Base-by-base conservation (phyloP, 2,888 invertebrate genomes). In the Luperina nickerlii region DNA sequence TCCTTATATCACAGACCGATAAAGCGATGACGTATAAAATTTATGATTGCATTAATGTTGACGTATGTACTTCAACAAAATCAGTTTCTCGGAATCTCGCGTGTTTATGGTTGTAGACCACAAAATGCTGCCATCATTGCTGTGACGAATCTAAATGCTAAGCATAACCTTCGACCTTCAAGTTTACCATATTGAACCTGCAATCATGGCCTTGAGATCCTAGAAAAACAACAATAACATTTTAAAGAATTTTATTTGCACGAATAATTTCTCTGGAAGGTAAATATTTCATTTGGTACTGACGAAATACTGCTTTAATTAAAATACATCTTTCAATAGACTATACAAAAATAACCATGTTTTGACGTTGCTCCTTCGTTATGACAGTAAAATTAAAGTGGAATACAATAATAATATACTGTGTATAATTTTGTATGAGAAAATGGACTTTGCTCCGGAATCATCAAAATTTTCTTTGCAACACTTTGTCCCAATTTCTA, bases 401-500 rank as follows among this genome's bases (percentile, higher is more conserved):
- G 92, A 91, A 90, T 92, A 90, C 85, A 94, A 89, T 86, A 89
- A 83, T 85, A 95, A 68, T 81, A 96, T 86, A 91, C 92, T 92
- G 80, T 93, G 89, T 77, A 93, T 84, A 68, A 94, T 81, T 78
- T 91, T 90, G 80, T 85, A 89, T 15, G 90, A 84, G 76, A 87
- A 65, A 82, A 94, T 88, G 24, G 95, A 92, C 73, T 91, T 89
- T 0, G 94, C 87, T 18, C 96, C 94, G 6, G 95, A 95, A 84
- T 97, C 97, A 1, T 97, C 97, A 8, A 93, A 93, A 27, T 94
- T 94, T 82, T 97, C 97, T 92, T 98, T 98, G 90, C 98, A 98
- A 92, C 98, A 98, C 90, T 98, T 97, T 7, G 97, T 97, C 0
- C 98, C 98, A 83, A 98, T 97, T 90, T 97, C 97, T 20, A 98